Conservation (phyloP, 2,113 vertebrate genomes). For the Corydoras sp. region DNA sequence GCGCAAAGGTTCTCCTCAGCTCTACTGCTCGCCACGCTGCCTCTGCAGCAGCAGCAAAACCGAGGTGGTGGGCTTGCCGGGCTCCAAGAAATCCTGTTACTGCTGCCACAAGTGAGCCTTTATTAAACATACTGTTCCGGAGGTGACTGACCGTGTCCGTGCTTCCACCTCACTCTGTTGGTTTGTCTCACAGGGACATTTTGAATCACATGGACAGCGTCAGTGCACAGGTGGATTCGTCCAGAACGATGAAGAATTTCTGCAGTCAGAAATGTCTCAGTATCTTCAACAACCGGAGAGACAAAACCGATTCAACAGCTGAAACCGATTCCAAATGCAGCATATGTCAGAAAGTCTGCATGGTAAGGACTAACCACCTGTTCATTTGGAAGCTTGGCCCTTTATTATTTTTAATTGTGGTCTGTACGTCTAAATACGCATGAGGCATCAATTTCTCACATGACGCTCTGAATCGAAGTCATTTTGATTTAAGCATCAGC, state of each 20-base stretch:
- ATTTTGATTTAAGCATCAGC: too few species aligned
- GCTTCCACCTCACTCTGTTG: too few species aligned
- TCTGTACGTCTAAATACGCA: too few species aligned
- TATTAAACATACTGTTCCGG: background rate
- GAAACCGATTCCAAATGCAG: constrained; percentile 69
- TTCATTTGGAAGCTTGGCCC: too few species aligned
- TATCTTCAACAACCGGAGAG: constrained; percentile 76
- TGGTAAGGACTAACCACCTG: constrained; percentile 63
- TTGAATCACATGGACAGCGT: constrained; percentile 84
- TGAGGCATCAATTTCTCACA: too few species aligned
- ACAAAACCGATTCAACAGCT: constrained; percentile 56
- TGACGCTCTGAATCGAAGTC: too few species aligned
- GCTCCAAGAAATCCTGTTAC: constrained; percentile 74
- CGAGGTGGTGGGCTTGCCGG: constrained; percentile 60
- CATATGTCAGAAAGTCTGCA: constrained; percentile 81
- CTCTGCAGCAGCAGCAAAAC: constrained; percentile 79
- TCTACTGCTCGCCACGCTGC: constrained; percentile 81
- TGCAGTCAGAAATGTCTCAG: constrained; percentile 87
- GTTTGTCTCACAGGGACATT: constrained; percentile 72
- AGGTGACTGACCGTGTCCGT: too few species aligned
- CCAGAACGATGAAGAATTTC: constrained; percentile 80
- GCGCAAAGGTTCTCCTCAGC: constrained; percentile 79
- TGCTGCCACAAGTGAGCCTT: constrained; percentile 85
- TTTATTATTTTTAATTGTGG: too few species aligned
- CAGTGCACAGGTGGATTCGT: constrained; percentile 80